Conservation (phyloP, 1,140 invertebrate genomes). For the Amphibalanus amphitrite region DNA sequence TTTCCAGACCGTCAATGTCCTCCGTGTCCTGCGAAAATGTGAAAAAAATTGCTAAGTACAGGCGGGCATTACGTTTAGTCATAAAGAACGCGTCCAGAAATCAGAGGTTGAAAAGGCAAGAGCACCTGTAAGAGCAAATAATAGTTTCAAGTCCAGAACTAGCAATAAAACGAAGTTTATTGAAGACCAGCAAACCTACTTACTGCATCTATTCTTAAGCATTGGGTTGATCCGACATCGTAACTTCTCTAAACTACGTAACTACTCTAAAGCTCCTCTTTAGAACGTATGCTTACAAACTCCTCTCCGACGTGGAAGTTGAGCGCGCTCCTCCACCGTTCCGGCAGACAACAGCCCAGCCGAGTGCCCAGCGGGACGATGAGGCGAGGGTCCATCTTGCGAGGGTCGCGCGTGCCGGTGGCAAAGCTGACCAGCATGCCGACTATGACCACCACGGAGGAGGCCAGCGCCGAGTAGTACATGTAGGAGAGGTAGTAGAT, state of each 20-base stretch:
- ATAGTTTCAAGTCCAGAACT: too few species aligned
- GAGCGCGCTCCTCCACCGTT: not conserved
- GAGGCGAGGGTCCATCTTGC: conserved; percentile 3
- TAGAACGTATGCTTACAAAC: conserved; percentile 3
- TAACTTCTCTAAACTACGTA: too few species aligned
- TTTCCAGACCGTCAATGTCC: not conserved
- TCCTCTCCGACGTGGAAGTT: conserved; percentile 7
- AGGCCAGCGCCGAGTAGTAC: conserved; percentile 62
- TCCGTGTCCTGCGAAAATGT: not conserved
- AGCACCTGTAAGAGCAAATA: too few species aligned
- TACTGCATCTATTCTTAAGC: too few species aligned
- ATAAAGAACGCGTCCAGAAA: too few species aligned
- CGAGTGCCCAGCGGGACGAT: conserved; percentile 4
- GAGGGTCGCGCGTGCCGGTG: conserved; percentile 36
- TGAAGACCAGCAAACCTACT: too few species aligned
- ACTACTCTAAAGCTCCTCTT: too few species aligned
- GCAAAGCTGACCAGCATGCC: conserved; percentile 50
- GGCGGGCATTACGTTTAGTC: too few species aligned
- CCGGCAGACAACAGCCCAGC: not conserved
- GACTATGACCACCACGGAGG: conserved; percentile 44
- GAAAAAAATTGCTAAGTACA: too few species aligned
- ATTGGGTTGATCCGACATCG: too few species aligned
- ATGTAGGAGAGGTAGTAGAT: conserved; percentile 49
- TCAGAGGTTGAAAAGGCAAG: too few species aligned
- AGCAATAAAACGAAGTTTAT: too few species aligned